Evolutionary conservation across 2,113 vertebrate species (phyloP).

Genomic region (Limanda limanda): DNA sequence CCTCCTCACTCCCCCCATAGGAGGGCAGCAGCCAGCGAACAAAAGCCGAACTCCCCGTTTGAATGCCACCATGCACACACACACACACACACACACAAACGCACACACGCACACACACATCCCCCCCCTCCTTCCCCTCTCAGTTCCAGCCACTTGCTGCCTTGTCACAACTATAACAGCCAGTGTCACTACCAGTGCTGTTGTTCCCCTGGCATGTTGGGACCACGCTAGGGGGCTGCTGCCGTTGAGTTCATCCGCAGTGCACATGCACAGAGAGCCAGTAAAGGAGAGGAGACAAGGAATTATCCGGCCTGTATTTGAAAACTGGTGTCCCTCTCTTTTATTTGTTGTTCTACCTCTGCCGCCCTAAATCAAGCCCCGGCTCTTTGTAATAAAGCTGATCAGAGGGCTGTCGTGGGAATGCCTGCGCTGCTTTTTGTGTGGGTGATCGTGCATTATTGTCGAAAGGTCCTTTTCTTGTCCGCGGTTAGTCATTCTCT

Average conservation of each 20-base stretch:
- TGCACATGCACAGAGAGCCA: slow-evolving; percentile 24
- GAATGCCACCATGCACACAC: not conserved
- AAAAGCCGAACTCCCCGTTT: slow-evolving; percentile 47
- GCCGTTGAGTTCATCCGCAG: slow-evolving; percentile 46
- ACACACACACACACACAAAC: not conserved
- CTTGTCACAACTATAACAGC: slow-evolving; percentile 47
- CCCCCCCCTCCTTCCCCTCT: slow-evolving; percentile 24
- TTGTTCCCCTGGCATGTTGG: slow-evolving; percentile 48
- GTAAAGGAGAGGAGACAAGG: slow-evolving; percentile 30
- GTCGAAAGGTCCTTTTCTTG: not conserved
- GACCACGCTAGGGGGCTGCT: slow-evolving; percentile 26
- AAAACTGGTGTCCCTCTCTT: slow-evolving; percentile 12
- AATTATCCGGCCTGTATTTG: slow-evolving; percentile 38
- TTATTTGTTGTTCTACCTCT: slow-evolving; percentile 23
- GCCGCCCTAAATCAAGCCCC: slow-evolving; percentile 36
- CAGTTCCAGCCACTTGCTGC: slow-evolving; percentile 54
- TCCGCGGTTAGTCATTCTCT: not conserved
- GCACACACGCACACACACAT: not conserved
- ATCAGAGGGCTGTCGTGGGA: slow-evolving; percentile 6
- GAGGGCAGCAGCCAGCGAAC: slow-evolving; percentile 48
- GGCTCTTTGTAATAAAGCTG: slow-evolving; percentile 32
- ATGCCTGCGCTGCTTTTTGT: not conserved
- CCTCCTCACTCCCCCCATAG: slow-evolving; percentile 17
- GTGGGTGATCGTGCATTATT: slow-evolving; percentile 12
- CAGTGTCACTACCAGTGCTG: slow-evolving; percentile 22